These are phyloP conservation scores for Echinops telfairi DNA, from an alignment of 2,113 vertebrate species.

Conservation along the genomic window DNA sequence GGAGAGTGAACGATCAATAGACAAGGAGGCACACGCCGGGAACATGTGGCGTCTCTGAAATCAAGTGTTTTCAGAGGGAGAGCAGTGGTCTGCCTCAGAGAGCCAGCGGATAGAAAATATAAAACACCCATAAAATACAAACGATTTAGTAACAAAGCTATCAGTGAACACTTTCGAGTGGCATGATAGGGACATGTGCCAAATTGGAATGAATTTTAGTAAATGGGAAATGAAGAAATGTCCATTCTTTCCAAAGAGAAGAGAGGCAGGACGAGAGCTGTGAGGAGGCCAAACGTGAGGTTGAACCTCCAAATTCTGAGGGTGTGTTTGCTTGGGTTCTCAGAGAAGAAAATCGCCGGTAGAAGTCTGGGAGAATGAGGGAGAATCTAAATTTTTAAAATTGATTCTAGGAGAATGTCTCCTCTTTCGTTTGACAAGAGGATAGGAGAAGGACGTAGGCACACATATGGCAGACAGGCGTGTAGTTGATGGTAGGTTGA, in stretches of 20 bases:
- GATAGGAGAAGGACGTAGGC: not conserved
- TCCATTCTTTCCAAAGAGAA: constrained; percentile 36
- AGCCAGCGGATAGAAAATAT: not conserved
- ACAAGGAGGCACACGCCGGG: not conserved
- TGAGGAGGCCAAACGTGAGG: not conserved
- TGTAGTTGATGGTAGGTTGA: constrained; percentile 8
- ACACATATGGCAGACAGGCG: not conserved
- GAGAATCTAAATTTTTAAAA: not conserved
- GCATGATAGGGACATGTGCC: not conserved
- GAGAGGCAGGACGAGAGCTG: not conserved
- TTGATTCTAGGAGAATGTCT: not conserved
- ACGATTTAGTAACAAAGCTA: not conserved
- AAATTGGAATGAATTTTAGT: not conserved
- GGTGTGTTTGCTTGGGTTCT: not conserved
- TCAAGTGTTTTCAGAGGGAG: not conserved
- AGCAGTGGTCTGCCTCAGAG: not conserved
- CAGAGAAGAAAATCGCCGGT: not conserved
- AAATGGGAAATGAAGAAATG: not conserved
- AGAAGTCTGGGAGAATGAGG: not conserved
- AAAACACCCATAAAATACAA: not conserved
- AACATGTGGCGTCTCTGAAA: not conserved
- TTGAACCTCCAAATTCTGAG: not conserved
- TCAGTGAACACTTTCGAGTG: not conserved
- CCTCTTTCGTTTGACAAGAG: not conserved
- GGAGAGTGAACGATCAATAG: not conserved